Percentiles rank a stretch among this genome's conserved stretches.
phyloP scores from a whole-genome alignment of 2,888 invertebrate genomes.

The Arctia plantaginis region DNA sequence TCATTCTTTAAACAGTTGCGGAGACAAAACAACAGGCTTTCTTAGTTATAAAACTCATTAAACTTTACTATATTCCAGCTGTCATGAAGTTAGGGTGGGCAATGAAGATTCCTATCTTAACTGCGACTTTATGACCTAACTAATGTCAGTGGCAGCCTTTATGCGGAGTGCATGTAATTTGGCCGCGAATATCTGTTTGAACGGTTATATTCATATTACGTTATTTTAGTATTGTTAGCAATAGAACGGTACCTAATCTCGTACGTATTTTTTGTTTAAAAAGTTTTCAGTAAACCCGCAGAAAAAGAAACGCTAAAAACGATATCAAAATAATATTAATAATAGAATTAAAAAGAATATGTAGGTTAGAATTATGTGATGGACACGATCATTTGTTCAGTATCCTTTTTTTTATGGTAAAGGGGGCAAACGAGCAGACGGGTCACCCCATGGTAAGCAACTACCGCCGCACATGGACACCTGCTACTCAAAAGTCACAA shows the following conservation, averaged over 20 bases:
- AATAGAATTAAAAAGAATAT: background rate
- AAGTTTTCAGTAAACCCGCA: too few relatives aligned
- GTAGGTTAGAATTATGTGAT: too few relatives aligned
- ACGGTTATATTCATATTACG: background rate
- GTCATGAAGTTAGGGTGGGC: conserved; percentile 21
- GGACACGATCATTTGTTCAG: too few relatives aligned
- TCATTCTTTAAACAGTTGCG: conserved; percentile 4
- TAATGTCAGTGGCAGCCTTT: conserved; percentile 20
- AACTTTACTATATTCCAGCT: conserved; percentile 18
- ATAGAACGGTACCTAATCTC: background rate
- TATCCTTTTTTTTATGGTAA: too few relatives aligned
- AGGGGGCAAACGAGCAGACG: too few relatives aligned
- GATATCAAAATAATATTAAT: background rate
- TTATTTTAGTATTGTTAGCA: background rate
- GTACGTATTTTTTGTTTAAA: background rate
- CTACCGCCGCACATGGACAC: too few relatives aligned
- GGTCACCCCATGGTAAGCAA: too few relatives aligned
- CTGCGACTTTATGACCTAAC: conserved; percentile 25
- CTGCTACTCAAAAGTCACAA: too few relatives aligned
- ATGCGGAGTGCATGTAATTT: conserved; percentile 15
- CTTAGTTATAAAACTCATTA: conserved; percentile 23
- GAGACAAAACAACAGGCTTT: conserved; percentile 9
- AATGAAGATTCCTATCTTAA: conserved; percentile 30
- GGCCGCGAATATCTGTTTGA: background rate
- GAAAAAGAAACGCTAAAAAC: too few relatives aligned